phyloP scores from a whole-genome alignment of 2,888 invertebrate genomes.

The Agonopterix arenella region DNA sequence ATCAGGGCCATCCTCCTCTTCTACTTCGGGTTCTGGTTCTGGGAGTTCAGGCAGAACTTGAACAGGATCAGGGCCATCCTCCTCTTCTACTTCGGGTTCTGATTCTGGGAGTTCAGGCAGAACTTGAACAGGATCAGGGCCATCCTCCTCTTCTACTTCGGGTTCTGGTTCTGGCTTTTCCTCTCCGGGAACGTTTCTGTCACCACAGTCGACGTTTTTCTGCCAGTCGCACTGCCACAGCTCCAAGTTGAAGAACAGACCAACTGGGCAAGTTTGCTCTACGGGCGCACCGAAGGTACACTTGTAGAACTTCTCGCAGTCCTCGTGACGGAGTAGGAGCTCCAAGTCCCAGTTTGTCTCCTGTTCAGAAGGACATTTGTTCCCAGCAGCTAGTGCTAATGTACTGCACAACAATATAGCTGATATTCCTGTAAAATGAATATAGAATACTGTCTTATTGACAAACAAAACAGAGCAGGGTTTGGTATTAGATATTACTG shows the following conservation, averaged over 20 bases:
- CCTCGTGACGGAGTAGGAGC: constrained; percentile 72
- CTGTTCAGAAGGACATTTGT: constrained; percentile 47
- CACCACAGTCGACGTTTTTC: too few relatives aligned
- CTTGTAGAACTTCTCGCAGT: constrained; percentile 80
- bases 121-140: constrained; percentile 1
- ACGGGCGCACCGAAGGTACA: constrained; percentile 80
- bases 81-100: constrained; percentile 3
- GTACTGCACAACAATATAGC: neutral
- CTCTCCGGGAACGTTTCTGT: too few relatives aligned
- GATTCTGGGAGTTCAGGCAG: constrained; percentile 3
- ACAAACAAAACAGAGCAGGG: too few relatives aligned
- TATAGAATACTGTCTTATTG: too few relatives aligned
- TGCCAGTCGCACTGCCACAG: constrained; percentile 31
- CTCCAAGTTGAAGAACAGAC: constrained; percentile 74
- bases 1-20: constrained; percentile 5
- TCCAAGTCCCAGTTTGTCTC: constrained; percentile 44
- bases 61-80: constrained; percentile 4
- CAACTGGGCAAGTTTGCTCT: constrained; percentile 74
- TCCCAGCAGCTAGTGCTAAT: constrained; percentile 15
- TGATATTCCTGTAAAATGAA: too few relatives aligned
- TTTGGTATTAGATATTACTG: too few relatives aligned
- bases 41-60: constrained; percentile 8
- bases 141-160: constrained; percentile 4
- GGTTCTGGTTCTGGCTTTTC: constrained; percentile 44
- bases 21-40: constrained; percentile 23